Evolutionary conservation across 2,113 vertebrate genomes (phyloP), one percentile per base, ranked within the genome.

Genomic region (Nymphicus hollandicus): DNA sequence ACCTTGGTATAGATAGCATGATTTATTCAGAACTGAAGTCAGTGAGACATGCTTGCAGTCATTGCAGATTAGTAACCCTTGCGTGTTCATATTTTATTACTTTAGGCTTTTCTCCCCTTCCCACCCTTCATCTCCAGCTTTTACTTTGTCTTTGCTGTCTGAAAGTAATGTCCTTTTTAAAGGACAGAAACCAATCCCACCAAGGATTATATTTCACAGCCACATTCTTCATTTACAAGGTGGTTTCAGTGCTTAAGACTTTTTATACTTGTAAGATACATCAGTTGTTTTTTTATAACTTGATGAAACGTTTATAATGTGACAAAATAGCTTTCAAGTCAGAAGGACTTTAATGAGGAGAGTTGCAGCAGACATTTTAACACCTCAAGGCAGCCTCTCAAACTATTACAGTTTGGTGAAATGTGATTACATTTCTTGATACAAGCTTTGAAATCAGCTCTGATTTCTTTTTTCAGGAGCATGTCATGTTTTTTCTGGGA

Each of bases 1-100:
- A 94, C 87, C 72, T 78, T 78, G 35, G 84, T 73, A 93, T 60
- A 94, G 92, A 81, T 69, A 63, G 41, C 84, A 95, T 96, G 94
- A 96, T 97, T 96, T 95, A 97, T 96, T 93, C 91, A 94, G 77
- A 91, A 86, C 50, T 80, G 44, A 93, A 91, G 93, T 60, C 50
- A 72, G 55, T 17, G 58, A 96, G 84, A 88, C 72, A 78, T 53
- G 56, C 72, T 93, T 81, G 89, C 76, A 28, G n/a, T 87, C 79
- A 61, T 0, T 64, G 58, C 47, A 94, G 63, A 95, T 90, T 94
- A 91, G 72, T 83, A 95, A 91, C 58, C 71, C 55, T 58, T 24
- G 5, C 18, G 56, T 72, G 73, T 86, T 81, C 55, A 55, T 74
- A 93, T 96, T 97, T 97, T 95, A 96, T 91, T 91, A 86, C 89